Evolutionary conservation across 2,888 invertebrate species (phyloP).

Genomic region (Conchocele bisecta): DNA sequence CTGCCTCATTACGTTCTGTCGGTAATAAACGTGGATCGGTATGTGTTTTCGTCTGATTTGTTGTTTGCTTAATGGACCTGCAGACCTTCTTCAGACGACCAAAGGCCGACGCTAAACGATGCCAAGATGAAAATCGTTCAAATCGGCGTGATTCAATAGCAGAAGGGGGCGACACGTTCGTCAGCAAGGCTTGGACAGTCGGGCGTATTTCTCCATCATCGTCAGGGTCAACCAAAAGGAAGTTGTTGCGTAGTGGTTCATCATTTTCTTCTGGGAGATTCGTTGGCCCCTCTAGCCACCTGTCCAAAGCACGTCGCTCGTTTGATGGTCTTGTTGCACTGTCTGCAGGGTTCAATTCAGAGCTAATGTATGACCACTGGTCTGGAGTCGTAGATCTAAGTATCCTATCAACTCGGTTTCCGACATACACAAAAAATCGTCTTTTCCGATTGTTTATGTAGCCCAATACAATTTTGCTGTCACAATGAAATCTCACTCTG

Average conservation of each 20-base stretch:
- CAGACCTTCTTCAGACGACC: too few relatives aligned
- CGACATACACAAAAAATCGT: conserved; percentile 58
- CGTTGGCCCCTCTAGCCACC: conserved; percentile 47
- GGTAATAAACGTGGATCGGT: too few relatives aligned
- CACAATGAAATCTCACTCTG: conserved; percentile 40
- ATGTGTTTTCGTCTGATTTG: too few relatives aligned
- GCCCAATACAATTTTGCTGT: conserved; percentile 55
- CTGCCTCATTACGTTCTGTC: too few relatives aligned
- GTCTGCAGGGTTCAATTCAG: conserved; percentile 52
- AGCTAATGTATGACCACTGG: conserved; percentile 52
- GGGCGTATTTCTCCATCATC: conserved; percentile 36
- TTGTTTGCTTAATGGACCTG: too few relatives aligned
- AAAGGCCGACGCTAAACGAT: too few relatives aligned
- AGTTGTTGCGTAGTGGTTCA: neutral
- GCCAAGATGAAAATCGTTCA: conserved; percentile 47
- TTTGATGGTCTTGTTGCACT: conserved; percentile 32
- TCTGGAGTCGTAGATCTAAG: conserved; percentile 16
- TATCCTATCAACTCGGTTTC: conserved; percentile 46
- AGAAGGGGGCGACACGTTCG: neutral
- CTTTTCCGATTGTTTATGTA: conserved; percentile 52
- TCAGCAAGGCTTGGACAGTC: neutral
- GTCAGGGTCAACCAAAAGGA: conserved; percentile 25
- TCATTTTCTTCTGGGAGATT: neutral
- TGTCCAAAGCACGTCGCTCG: conserved; percentile 8
- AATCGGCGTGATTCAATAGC: conserved; percentile 21